phyloP scores from a whole-genome alignment of 2,888 invertebrate species.

The Blera fallax region DNA sequence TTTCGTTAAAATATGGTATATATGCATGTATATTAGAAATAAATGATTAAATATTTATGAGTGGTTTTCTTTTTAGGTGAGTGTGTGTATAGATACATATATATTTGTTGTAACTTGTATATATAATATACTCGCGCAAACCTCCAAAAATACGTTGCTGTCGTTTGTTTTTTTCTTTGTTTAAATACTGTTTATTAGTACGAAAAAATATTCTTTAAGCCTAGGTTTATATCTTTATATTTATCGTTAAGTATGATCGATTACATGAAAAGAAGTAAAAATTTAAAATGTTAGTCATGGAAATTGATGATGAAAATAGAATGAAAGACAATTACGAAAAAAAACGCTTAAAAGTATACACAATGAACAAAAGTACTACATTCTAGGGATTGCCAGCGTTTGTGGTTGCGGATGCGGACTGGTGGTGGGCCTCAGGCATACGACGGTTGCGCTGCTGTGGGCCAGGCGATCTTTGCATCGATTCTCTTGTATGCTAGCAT shows the following conservation, averaged over 20 bases:
- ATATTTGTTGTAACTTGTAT: slow-evolving; percentile 44
- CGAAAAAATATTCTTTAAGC: slow-evolving; percentile 63
- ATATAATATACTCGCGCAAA: slow-evolving; percentile 61
- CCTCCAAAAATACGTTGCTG: slow-evolving; percentile 49
- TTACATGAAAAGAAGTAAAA: slow-evolving; percentile 57
- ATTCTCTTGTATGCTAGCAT: slow-evolving; percentile 97
- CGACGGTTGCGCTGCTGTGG: slow-evolving; percentile 82
- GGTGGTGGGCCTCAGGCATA: slow-evolving; percentile 47
- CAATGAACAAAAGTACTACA: slow-evolving; percentile 60
- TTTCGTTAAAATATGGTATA: neutral
- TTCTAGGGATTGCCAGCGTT: slow-evolving; percentile 57
- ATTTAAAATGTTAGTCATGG: slow-evolving; percentile 68
- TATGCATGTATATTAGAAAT: slow-evolving; percentile 37
- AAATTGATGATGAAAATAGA: slow-evolving; percentile 59
- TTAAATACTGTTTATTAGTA: slow-evolving; percentile 71
- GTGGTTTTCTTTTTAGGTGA: slow-evolving; percentile 10
- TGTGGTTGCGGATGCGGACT: slow-evolving; percentile 2
- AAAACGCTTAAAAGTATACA: slow-evolving; percentile 64
- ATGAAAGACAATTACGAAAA: slow-evolving; percentile 18
- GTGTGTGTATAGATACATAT: slow-evolving; percentile 38
- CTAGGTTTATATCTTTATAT: slow-evolving; percentile 50
- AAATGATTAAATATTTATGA: slow-evolving; percentile 63
- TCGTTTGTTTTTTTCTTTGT: slow-evolving; percentile 8
- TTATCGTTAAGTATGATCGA: slow-evolving; percentile 58
- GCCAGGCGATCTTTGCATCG: slow-evolving; percentile 99